Evolutionary conservation across 2,113 vertebrate species (phyloP).

Genomic region (Phainopepla nitens): DNA sequence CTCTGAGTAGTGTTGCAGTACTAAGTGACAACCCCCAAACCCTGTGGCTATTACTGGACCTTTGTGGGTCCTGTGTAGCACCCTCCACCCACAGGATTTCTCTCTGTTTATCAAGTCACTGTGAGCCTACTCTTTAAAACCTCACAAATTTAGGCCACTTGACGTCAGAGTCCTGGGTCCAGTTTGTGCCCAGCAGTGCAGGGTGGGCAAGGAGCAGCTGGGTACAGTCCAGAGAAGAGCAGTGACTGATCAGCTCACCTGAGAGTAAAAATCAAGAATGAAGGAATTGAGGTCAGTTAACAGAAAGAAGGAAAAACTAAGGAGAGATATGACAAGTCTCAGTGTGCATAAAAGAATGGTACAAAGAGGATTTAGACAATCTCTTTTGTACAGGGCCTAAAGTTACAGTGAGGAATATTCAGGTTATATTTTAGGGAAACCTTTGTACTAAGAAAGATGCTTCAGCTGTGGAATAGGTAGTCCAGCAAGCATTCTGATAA

Average conservation of each 20-base stretch:
- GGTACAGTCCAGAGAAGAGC: background rate
- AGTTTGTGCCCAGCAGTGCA: background rate
- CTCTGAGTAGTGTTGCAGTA: background rate
- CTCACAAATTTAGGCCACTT: background rate
- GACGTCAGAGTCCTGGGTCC: background rate
- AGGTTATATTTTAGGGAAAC: background rate
- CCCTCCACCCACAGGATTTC: background rate
- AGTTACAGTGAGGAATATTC: background rate
- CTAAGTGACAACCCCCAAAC: background rate
- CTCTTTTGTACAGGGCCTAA: background rate
- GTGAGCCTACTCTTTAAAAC: background rate
- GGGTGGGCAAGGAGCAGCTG: background rate
- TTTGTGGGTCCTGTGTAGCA: background rate
- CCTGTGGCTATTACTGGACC: background rate
- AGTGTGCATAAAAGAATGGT: background rate
- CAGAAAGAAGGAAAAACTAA: background rate
- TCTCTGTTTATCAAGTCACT: background rate
- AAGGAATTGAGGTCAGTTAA: background rate
- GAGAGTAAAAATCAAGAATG: background rate
- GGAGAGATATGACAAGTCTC: background rate
- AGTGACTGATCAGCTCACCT: background rate
- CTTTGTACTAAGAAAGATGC: background rate
- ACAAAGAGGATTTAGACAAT: constrained; percentile 13
- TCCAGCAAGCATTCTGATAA: background rate
- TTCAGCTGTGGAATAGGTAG: background rate